phyloP scores from a whole-genome alignment of 1,140 invertebrate species.

The Nilaparvata lugens region DNA sequence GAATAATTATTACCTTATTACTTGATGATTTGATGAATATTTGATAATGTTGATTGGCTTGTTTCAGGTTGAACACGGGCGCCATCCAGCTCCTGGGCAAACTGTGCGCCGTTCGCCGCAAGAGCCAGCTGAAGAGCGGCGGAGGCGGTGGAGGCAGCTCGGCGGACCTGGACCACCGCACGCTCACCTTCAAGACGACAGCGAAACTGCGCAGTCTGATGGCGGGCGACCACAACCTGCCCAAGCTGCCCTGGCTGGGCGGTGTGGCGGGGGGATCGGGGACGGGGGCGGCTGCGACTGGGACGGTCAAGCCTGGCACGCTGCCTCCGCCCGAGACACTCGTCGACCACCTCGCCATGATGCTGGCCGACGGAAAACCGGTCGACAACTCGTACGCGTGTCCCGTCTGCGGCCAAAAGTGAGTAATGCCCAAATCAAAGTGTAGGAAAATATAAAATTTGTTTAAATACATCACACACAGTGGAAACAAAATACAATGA shows the following conservation, averaged over 20 bases:
- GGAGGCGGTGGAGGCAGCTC: background rate
- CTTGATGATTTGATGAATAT: no score
- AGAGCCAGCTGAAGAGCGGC: background rate
- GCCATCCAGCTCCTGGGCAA: constrained; percentile 19
- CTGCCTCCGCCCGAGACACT: constrained; percentile 2
- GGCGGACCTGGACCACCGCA: background rate
- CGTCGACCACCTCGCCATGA: constrained; percentile 11
- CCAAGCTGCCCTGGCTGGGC: background rate
- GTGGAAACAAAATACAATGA: no score
- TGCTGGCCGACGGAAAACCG: background rate
- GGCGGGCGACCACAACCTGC: background rate
- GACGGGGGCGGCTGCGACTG: no score
- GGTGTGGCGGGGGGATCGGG: no score
- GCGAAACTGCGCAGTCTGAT: constrained; percentile 1
- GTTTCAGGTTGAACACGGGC: constrained; percentile 10
- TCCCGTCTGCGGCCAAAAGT: constrained; percentile 13
- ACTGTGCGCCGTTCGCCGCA: constrained; percentile 16
- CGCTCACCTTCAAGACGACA: background rate
- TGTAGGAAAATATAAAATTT: no score
- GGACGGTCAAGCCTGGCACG: background rate
- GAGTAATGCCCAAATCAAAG: no score
- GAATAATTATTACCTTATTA: no score
- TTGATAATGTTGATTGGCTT: background rate
- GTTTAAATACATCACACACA: no score
- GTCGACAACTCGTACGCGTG: constrained; percentile 5